phyloP scores from a whole-genome alignment of 2,888 invertebrate species.

The Drosophila sordidula region DNA sequence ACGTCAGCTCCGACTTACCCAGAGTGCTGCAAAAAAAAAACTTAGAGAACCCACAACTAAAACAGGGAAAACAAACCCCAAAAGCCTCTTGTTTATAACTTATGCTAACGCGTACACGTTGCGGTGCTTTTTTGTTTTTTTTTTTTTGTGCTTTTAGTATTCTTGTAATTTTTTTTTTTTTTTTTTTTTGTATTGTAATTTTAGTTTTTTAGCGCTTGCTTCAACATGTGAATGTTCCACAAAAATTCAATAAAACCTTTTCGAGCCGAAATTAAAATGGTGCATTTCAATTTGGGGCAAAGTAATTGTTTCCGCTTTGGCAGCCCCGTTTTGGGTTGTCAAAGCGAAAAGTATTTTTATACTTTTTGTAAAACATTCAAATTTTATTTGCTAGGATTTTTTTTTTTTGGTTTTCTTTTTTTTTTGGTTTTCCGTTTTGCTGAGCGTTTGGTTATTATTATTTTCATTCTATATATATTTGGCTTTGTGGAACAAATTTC shows the following conservation, averaged over 20 bases:
- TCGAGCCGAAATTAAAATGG: conserved; percentile 64
- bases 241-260: conserved; percentile 72
- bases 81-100: conserved; percentile 30
- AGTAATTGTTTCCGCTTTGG: conserved; percentile 60
- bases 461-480: conserved; percentile 34
- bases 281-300: conserved; percentile 65
- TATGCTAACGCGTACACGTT: conserved; percentile 51
- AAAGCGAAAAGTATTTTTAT: conserved; percentile 58
- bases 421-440: conserved; percentile 25
- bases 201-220: conserved; percentile 82
- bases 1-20: conserved; percentile 73
- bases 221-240: conserved; percentile 85
- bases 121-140: conserved; percentile 42
- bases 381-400: conserved; percentile 33
- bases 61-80: conserved; percentile 28
- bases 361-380: conserved; percentile 78
- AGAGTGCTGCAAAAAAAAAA: conserved; percentile 60
- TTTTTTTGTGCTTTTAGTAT: conserved; percentile 24
- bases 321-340: conserved; percentile 47
- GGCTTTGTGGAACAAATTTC: conserved; percentile 84
- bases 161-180: conserved; percentile 29
- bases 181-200: conserved; percentile 42
- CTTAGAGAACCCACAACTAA: conserved; percentile 55
- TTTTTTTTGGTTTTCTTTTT: conserved; percentile 24
- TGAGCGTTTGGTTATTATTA: conserved; percentile 31